Evolutionary conservation across 92 coral and sea anemone genomes (phyloP).

Genomic region (Umimayanthus chanpuru): DNA sequence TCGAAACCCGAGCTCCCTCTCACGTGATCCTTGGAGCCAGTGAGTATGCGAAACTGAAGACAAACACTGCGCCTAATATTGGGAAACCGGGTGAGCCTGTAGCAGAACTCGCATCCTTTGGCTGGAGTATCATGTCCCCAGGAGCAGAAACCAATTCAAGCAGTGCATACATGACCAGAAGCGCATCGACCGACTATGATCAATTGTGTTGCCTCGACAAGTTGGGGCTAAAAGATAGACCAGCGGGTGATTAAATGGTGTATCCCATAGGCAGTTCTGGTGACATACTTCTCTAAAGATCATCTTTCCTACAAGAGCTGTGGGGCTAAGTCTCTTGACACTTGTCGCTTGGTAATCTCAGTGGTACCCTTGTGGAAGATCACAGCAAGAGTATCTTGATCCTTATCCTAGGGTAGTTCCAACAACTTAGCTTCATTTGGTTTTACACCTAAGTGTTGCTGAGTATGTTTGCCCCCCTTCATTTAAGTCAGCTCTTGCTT

Average conservation of each 20-base stretch:
- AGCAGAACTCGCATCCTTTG: background rate
- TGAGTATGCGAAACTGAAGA: constrained; percentile 17
- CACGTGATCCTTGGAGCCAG: constrained; percentile 9
- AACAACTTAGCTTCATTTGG: too few species aligned
- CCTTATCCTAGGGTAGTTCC: too few species aligned
- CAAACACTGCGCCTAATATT: constrained; percentile 2
- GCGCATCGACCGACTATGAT: constrained; percentile 13
- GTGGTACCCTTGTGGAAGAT: too few species aligned
- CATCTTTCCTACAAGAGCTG: too few species aligned
- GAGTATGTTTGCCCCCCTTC: too few species aligned
- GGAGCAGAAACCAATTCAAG: background rate
- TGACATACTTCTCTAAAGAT: too few species aligned
- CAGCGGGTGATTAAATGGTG: constrained; percentile 21
- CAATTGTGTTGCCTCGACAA: constrained; percentile 35
- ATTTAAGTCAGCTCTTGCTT: too few species aligned
- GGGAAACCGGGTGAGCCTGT: constrained; percentile 20
- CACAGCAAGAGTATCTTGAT: too few species aligned
- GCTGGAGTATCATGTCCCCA: constrained; percentile 24
- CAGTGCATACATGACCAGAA: background rate
- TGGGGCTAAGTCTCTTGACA: too few species aligned
- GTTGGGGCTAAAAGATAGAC: constrained; percentile 28
- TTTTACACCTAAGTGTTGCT: too few species aligned
- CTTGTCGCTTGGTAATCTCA: too few species aligned
- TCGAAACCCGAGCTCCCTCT: constrained; percentile 3
- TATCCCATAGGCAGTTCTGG: too few species aligned